These are phyloP conservation scores for Bellardia pandia DNA, from an alignment of 2,888 invertebrate genomes.

Conservation along the genomic window DNA sequence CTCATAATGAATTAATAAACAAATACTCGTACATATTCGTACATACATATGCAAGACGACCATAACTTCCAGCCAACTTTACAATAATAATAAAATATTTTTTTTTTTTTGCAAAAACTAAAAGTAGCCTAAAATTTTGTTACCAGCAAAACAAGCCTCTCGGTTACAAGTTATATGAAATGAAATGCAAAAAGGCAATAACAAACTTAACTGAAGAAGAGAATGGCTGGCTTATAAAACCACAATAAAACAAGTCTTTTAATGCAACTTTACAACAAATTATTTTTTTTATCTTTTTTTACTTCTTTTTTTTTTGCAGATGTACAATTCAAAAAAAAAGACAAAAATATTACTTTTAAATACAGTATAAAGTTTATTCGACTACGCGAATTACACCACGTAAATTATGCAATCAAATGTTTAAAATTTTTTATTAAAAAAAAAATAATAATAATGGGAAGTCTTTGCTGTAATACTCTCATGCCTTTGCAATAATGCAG, in stretches of 20 bases:
- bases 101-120: not conserved
- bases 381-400: conserved; percentile 63
- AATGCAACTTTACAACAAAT: conserved; percentile 26
- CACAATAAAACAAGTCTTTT: conserved; percentile 57
- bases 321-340: conserved; percentile 50
- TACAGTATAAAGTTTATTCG: conserved; percentile 32
- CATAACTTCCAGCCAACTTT: not conserved
- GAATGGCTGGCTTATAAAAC: conserved; percentile 59
- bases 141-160: not conserved
- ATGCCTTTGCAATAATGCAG: not conserved
- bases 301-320: conserved; percentile 48
- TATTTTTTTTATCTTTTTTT: not conserved
- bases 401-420: conserved; percentile 67
- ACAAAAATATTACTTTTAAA: conserved; percentile 48
- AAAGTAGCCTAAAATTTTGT: conserved; percentile 29
- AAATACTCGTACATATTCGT: not conserved
- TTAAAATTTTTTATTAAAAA: conserved; percentile 26
- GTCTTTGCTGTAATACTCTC: not conserved
- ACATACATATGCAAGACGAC: not conserved
- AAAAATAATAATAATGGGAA: conserved; percentile 16
- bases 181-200: conserved; percentile 15
- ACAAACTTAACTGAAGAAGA: conserved; percentile 44
- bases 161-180: not conserved
- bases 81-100: not conserved
- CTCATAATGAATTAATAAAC: conserved; percentile 46